A percentile compares a stretch with the other conserved stretches of the same genome.
These are phyloP conservation scores for Campylorhamphus procurvoides DNA, from an alignment of 2,113 vertebrate species.

Conservation along the genomic window DNA sequence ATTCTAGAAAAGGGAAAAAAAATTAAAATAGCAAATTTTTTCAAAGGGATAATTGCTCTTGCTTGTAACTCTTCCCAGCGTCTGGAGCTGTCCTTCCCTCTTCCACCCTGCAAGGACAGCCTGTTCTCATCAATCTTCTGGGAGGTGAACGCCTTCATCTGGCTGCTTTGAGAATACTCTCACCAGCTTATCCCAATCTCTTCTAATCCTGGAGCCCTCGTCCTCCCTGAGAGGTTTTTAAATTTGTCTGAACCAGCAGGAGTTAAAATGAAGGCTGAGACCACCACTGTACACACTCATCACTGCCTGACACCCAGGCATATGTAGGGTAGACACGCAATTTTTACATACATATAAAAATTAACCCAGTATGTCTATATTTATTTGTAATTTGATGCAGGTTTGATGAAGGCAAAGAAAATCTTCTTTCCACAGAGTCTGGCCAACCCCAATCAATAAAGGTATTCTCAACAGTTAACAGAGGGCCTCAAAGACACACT, in stretches of 20 bases:
- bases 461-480: not conserved
- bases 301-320: not conserved
- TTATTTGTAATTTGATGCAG: not conserved
- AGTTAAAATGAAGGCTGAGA: not conserved
- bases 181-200: not conserved
- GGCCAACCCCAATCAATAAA: not conserved
- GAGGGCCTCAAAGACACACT: not conserved
- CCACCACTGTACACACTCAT: not conserved
- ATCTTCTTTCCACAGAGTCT: not conserved
- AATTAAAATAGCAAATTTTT: not conserved
- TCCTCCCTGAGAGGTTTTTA: not conserved
- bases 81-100: not conserved
- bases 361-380: not conserved
- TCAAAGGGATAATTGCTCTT: not conserved
- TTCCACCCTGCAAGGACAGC: not conserved
- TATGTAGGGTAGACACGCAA: accelerated
- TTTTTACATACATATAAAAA: not conserved
- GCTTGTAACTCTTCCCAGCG: not conserved
- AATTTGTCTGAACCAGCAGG: not conserved
- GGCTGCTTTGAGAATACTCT: not conserved
- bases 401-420: not conserved
- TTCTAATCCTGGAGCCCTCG: not conserved
- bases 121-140: not conserved
- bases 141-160: not conserved
- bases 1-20: not conserved